phyloP scores from a whole-genome alignment of 2,888 invertebrate species.

The Acrobeloides nanus region DNA sequence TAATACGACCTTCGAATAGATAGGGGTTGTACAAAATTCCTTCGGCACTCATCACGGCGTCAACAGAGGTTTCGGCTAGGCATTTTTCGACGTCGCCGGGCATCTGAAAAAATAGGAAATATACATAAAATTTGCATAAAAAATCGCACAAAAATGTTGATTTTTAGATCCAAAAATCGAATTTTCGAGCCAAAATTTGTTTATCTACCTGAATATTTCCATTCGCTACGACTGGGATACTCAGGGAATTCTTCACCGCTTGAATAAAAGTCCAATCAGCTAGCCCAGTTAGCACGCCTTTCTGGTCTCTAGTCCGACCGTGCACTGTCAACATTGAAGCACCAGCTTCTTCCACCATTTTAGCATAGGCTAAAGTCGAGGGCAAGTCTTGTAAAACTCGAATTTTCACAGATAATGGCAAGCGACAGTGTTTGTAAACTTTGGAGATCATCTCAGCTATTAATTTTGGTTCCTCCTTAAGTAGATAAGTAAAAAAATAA shows the following conservation, averaged over 20 bases:
- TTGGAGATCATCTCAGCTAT: slow-evolving; percentile 19
- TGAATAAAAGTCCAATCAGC: slow-evolving; percentile 89
- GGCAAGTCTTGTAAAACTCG: slow-evolving; percentile 73
- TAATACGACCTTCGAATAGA: slow-evolving; percentile 65
- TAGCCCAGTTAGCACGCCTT: slow-evolving; percentile 72
- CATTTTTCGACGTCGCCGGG: slow-evolving; percentile 78
- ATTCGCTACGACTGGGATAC: slow-evolving; percentile 90
- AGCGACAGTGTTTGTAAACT: slow-evolving; percentile 30
- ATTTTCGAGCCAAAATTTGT: not conserved
- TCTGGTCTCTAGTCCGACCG: slow-evolving; percentile 76
- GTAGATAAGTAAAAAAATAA: slow-evolving; percentile 9
- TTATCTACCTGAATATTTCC: slow-evolving; percentile 79
- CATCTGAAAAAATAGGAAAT: slow-evolving; percentile 62
- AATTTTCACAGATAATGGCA: slow-evolving; percentile 95
- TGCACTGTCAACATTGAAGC: slow-evolving; percentile 83
- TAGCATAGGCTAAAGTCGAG: slow-evolving; percentile 81
- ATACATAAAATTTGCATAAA: slow-evolving; percentile 2
- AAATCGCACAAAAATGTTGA: not conserved
- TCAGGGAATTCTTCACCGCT: slow-evolving; percentile 77
- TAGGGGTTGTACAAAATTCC: slow-evolving; percentile 96
- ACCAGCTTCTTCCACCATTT: slow-evolving; percentile 83
- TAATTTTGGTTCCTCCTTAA: slow-evolving; percentile 24
- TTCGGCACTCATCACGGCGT: slow-evolving; percentile 65
- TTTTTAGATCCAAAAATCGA: too few relatives aligned
- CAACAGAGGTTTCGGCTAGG: slow-evolving; percentile 75